These are phyloP conservation scores for Acanthococcus lagerstroemiae DNA, from an alignment of 2,888 invertebrate genomes.

Conservation along the genomic window DNA sequence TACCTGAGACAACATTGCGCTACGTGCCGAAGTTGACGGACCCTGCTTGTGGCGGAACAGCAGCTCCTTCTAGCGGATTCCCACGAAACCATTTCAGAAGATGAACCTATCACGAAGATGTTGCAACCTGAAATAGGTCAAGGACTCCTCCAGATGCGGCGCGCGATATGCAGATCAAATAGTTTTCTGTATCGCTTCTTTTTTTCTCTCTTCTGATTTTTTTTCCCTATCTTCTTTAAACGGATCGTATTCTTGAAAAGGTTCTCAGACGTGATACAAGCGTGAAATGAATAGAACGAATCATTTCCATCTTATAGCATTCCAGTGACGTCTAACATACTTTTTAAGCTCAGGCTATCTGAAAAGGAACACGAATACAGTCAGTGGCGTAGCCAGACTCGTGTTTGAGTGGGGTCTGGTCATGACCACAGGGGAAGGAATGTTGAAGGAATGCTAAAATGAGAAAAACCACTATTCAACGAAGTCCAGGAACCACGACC, in stretches of 20 bases:
- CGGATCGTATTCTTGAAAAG: background rate
- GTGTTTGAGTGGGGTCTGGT: too few species aligned
- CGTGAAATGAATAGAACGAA: too few species aligned
- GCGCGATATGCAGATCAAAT: background rate
- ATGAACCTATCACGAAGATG: constrained; percentile 30
- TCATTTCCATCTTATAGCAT: too few species aligned
- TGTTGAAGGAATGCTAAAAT: too few species aligned
- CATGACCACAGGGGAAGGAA: too few species aligned
- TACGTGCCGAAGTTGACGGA: background rate
- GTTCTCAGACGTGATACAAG: background rate
- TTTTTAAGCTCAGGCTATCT: too few species aligned
- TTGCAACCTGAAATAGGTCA: constrained; percentile 27
- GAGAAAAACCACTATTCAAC: too few species aligned
- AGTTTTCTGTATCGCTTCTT: background rate
- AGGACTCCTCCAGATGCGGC: constrained; percentile 12
- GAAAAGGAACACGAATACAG: too few species aligned
- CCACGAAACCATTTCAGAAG: constrained; percentile 25
- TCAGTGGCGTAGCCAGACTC: too few species aligned
- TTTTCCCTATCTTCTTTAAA: background rate
- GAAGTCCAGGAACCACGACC: too few species aligned
- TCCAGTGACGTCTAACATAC: too few species aligned
- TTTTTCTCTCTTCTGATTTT: background rate
- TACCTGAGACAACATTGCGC: background rate
- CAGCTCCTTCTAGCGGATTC: constrained; percentile 27
- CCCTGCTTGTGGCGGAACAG: too few species aligned